These are phyloP conservation scores for Nipponacmea schrenckii DNA, from an alignment of 2,888 invertebrate genomes.

Conservation along the genomic window DNA sequence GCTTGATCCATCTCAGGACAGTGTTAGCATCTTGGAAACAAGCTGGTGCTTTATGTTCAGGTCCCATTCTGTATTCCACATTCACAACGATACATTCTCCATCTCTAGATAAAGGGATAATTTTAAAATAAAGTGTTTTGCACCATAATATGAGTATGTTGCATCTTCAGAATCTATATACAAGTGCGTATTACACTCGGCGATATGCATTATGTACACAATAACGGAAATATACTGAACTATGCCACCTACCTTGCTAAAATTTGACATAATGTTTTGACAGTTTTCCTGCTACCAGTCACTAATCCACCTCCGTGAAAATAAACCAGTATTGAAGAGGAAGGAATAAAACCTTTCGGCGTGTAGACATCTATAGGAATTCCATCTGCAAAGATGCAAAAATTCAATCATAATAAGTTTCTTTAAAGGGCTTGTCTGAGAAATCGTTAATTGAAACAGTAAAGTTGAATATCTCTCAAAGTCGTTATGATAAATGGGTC, in stretches of 20 bases:
- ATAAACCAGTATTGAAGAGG: slow-evolving; percentile 15
- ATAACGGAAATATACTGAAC: too few relatives aligned
- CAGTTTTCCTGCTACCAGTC: slow-evolving; percentile 5
- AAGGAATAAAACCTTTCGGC: background rate
- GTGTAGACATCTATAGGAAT: slow-evolving; percentile 21
- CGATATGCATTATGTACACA: too few relatives aligned
- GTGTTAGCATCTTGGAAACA: slow-evolving; percentile 27
- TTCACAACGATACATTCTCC: slow-evolving; percentile 24
- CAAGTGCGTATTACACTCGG: too few relatives aligned
- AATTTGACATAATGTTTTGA: slow-evolving; percentile 12
- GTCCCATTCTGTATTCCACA: slow-evolving; percentile 29
- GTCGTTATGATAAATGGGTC: too few relatives aligned
- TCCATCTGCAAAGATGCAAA: background rate
- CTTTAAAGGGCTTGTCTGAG: too few relatives aligned
- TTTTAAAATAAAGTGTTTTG: too few relatives aligned
- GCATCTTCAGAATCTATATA: too few relatives aligned
- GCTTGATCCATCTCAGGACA: slow-evolving; percentile 26
- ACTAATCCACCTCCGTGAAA: slow-evolving; percentile 24
- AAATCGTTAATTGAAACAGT: too few relatives aligned
- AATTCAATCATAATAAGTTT: too few relatives aligned
- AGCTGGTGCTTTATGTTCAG: slow-evolving; percentile 20
- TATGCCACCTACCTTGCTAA: slow-evolving; percentile 9
- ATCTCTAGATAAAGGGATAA: background rate
- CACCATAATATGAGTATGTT: too few relatives aligned
- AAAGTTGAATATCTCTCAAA: too few relatives aligned